phyloP scores from a whole-genome alignment of 2,113 vertebrate genomes.

The Marcusenius ussheri region DNA sequence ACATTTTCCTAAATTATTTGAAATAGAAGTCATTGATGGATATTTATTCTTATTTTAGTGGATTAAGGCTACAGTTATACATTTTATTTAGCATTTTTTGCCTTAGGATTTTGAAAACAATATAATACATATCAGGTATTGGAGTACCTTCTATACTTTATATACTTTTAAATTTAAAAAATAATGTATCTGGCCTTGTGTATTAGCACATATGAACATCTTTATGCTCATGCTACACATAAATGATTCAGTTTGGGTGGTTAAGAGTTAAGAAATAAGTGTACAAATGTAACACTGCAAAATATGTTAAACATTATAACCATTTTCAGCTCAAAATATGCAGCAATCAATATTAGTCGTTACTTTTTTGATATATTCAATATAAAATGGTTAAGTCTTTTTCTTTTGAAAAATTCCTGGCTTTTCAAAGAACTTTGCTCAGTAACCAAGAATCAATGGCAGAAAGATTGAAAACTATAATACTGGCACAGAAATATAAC shows the following conservation, averaged over 20 bases:
- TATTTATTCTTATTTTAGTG: neutral
- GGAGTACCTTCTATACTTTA: neutral
- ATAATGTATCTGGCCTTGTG: neutral
- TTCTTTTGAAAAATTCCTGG: neutral
- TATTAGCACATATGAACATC: neutral
- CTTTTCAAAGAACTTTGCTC: neutral
- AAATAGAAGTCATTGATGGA: neutral
- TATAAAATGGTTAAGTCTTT: neutral
- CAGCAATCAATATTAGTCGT: neutral
- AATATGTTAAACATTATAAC: neutral
- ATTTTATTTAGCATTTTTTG: neutral
- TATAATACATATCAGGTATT: neutral
- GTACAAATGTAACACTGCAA: neutral
- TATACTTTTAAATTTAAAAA: neutral
- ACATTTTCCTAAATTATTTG: neutral
- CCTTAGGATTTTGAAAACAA: neutral
- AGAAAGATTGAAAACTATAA: too few species aligned
- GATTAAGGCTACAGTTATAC: neutral
- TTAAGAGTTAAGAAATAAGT: neutral
- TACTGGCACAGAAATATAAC: too few species aligned
- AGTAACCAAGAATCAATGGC: neutral
- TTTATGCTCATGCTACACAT: neutral
- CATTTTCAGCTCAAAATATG: neutral
- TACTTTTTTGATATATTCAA: neutral
- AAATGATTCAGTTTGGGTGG: neutral